A percentile compares a stretch with the other conserved stretches of the same genome.
Evolutionary conservation across 2,113 vertebrate species (phyloP).

Genomic region (Syrmaticus mikado): DNA sequence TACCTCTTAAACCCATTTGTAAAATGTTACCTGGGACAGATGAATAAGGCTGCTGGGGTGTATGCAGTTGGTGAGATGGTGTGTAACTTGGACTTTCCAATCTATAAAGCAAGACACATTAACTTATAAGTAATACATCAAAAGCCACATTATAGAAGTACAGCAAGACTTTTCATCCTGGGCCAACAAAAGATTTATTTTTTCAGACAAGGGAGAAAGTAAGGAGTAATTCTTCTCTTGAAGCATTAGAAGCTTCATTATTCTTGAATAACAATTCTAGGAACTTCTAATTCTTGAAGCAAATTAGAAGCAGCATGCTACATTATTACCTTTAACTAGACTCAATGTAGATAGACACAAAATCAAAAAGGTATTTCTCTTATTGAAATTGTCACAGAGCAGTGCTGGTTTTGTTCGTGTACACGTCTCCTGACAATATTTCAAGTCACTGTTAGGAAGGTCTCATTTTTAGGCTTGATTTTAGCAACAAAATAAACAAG

Average conservation of each 20-base stretch:
- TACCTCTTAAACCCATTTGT: not conserved
- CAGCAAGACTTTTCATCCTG: not conserved
- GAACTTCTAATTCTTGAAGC: too few relatives aligned
- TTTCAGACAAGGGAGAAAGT: not conserved
- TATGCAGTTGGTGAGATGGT: slow-evolving; percentile 59
- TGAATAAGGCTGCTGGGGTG: slow-evolving; percentile 68
- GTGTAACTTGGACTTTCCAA: slow-evolving; percentile 57
- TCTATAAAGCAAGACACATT: slow-evolving; percentile 60
- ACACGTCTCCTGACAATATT: not conserved
- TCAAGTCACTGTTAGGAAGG: not conserved
- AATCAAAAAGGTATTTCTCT: not conserved
- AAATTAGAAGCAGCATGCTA: not conserved
- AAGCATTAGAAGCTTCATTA: not conserved
- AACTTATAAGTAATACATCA: not conserved
- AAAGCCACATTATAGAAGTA: not conserved
- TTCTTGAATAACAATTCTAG: too few relatives aligned
- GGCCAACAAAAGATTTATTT: not conserved
- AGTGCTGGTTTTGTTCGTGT: not conserved
- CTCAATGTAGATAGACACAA: not conserved
- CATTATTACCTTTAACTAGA: not conserved
- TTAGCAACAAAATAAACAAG: not conserved
- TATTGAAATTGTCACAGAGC: not conserved
- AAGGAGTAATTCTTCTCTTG: not conserved
- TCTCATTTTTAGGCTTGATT: not conserved
- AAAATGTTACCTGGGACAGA: slow-evolving; percentile 78